phyloP scores from a whole-genome alignment of 2,797 vertebrate genomes.

The Enoplosus armatus region DNA sequence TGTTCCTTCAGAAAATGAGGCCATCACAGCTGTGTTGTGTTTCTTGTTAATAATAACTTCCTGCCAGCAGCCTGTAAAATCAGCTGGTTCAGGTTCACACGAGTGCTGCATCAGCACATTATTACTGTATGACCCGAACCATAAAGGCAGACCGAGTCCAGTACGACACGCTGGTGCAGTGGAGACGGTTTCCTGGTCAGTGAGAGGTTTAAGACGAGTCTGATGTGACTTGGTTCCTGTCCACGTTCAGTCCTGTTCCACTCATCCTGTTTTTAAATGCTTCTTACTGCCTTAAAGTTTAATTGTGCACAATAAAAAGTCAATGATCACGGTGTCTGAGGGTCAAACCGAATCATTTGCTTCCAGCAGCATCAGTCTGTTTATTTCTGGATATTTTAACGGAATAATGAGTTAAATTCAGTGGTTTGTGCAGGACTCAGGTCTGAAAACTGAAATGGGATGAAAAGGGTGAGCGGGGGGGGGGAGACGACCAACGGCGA shows the following conservation, averaged over 20 bases:
- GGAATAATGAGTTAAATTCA: too few species aligned
- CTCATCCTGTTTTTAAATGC: slow-evolving; percentile 10
- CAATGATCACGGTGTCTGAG: neutral
- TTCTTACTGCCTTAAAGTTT: slow-evolving; percentile 31
- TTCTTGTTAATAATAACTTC: too few species aligned
- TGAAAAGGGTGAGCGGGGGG: too few species aligned
- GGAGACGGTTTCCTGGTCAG: neutral
- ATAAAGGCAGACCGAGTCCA: neutral
- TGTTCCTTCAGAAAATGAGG: neutral
- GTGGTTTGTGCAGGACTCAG: too few species aligned
- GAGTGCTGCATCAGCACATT: slow-evolving; percentile 8
- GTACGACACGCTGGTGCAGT: neutral
- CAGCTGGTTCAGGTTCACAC: neutral
- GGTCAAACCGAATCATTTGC: neutral
- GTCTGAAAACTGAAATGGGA: too few species aligned
- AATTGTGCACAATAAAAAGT: slow-evolving; percentile 48
- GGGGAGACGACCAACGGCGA: too few species aligned
- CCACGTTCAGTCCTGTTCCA: neutral
- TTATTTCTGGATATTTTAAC: too few species aligned
- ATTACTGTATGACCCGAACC: too few species aligned
- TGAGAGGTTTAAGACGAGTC: too few species aligned
- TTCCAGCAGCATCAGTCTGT: too few species aligned
- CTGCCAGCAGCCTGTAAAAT: neutral
- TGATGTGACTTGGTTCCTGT: neutral
- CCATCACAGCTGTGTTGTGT: too few species aligned